phyloP scores from a whole-genome alignment of 2,888 invertebrate genomes.

The Pherbina coryleti region DNA sequence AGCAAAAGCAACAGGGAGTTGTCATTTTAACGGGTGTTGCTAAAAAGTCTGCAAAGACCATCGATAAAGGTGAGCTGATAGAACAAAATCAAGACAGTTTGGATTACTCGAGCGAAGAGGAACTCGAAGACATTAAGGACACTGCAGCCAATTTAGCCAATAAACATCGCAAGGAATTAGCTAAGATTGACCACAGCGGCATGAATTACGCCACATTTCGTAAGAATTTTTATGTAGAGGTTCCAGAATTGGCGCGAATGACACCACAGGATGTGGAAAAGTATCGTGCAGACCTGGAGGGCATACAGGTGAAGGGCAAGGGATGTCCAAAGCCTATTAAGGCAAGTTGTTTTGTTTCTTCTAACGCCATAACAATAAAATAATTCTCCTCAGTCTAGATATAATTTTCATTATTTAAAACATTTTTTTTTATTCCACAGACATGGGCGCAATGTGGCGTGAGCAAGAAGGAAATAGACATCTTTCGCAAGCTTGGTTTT shows the following conservation, averaged over 20 bases:
- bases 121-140: slow-evolving; percentile 93
- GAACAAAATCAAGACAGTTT: slow-evolving; percentile 98
- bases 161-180: slow-evolving; percentile 91
- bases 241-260: slow-evolving; percentile 94
- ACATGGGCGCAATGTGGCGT: slow-evolving; percentile 99
- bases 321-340: slow-evolving; percentile 96
- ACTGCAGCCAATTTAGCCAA: slow-evolving; percentile 90
- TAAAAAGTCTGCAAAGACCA: slow-evolving; percentile 78
- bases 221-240: slow-evolving; percentile 98
- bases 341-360: slow-evolving; percentile 55
- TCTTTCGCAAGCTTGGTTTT: slow-evolving; percentile 89
- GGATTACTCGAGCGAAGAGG: slow-evolving; percentile 98
- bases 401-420: not conserved
- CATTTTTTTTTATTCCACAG: slow-evolving; percentile 50
- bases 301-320: slow-evolving; percentile 95
- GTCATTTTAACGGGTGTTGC: slow-evolving; percentile 88
- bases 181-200: slow-evolving; percentile 90
- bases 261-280: slow-evolving; percentile 86
- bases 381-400: no score
- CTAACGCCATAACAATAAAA: no score
- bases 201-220: slow-evolving; percentile 91
- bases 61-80: slow-evolving; percentile 95
- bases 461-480: slow-evolving; percentile 93
- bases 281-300: slow-evolving; percentile 91
- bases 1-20: slow-evolving; percentile 72